Evolutionary conservation across 2,888 invertebrate genomes (phyloP).

Genomic region (Pachydiplax longipennis): DNA sequence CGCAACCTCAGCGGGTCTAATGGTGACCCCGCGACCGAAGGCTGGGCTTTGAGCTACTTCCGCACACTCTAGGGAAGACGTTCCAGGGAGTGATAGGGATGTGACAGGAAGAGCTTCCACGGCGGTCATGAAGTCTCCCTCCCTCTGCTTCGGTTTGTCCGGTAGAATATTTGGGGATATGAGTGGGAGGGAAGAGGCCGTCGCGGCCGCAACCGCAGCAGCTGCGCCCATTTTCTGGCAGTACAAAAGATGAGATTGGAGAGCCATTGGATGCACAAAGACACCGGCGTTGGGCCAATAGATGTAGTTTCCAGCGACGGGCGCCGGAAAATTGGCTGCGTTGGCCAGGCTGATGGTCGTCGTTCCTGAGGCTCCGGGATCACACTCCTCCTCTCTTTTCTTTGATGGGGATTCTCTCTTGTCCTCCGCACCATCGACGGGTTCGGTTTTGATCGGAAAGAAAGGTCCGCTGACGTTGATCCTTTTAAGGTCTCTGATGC

Average conservation of each 20-base stretch:
- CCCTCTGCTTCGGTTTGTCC: not conserved
- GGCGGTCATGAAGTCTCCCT: not conserved
- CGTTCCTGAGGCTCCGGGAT: not conserved
- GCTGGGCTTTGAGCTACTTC: not conserved
- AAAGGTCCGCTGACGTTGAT: slow-evolving; percentile 12
- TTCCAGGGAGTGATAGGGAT: slow-evolving; percentile 53
- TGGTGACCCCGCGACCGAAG: not conserved
- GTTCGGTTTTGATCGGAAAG: not conserved
- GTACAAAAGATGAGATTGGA: slow-evolving; percentile 75
- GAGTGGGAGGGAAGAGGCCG: slow-evolving; percentile 25
- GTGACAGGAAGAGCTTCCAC: slow-evolving; percentile 46
- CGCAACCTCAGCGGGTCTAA: not conserved
- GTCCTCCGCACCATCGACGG: not conserved
- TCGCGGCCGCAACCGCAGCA: slow-evolving; percentile 47
- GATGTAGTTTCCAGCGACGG: slow-evolving; percentile 61
- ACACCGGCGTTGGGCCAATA: slow-evolving; percentile 77
- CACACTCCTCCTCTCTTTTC: not conserved
- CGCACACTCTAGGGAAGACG: slow-evolving; percentile 53
- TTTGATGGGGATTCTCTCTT: not conserved
- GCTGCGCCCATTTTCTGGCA: slow-evolving; percentile 75
- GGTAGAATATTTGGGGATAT: not conserved
- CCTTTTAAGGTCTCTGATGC: slow-evolving; percentile 74
- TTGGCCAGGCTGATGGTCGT: not conserved
- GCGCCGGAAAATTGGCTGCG: not conserved
- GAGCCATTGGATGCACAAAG: slow-evolving; percentile 76